A percentile compares a stretch with the other conserved stretches of the same genome.
Conservation (phyloP, 2,888 invertebrate species). For the Eudemis profundana region DNA sequence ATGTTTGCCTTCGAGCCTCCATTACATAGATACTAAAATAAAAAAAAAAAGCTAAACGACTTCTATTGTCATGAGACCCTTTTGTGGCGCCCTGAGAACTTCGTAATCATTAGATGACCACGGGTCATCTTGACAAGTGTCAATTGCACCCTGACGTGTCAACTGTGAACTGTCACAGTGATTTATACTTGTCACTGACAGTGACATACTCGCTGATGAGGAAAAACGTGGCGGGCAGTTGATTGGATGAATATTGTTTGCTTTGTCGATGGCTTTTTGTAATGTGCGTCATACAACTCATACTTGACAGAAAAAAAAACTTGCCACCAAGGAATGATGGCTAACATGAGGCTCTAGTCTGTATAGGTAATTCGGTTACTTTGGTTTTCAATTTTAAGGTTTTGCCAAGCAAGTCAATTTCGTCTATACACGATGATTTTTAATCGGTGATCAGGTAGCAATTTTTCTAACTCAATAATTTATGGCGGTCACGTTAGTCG, state of each 20-base stretch:
- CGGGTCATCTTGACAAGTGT: conserved; percentile 39
- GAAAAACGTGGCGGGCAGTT: conserved; percentile 33
- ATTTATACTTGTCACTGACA: conserved; percentile 41
- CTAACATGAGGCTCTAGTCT: too few species aligned
- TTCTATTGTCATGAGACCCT: conserved; percentile 32
- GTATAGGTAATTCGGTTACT: too few species aligned
- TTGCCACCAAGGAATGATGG: too few species aligned
- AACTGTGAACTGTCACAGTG: conserved; percentile 40
- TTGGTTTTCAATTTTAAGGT: too few species aligned
- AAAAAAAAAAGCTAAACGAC: conserved; percentile 8
- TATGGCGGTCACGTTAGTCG: too few species aligned
- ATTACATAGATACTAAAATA: background rate
- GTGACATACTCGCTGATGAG: conserved; percentile 31
- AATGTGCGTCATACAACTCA: conserved; percentile 4
- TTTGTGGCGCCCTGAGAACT: conserved; percentile 30
- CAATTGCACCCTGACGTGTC: conserved; percentile 39
- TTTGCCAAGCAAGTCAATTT: too few species aligned
- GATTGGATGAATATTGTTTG: conserved; percentile 19
- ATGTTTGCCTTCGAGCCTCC: too few species aligned
- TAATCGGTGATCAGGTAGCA: too few species aligned
- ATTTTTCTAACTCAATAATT: too few species aligned
- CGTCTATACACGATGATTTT: too few species aligned
- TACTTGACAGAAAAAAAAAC: too few species aligned
- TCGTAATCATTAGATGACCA: conserved; percentile 31
- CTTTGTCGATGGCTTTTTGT: conserved; percentile 18